Conservation (phyloP, 1,140 invertebrate species). For the Bombus waltoni region DNA sequence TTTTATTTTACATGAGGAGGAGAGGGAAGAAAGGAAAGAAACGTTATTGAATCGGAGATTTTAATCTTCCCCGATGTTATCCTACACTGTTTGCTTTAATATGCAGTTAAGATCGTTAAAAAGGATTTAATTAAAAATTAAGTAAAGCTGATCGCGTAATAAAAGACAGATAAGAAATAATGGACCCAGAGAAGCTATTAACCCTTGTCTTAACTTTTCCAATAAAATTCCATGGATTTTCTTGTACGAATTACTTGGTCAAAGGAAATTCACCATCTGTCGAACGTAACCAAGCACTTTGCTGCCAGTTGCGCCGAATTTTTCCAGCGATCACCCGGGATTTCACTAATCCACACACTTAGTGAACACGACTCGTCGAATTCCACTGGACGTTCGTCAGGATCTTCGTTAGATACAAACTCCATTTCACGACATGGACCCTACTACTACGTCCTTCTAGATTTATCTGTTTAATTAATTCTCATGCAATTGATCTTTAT, state of each 20-base stretch:
- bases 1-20: too few species aligned
- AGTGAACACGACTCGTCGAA: not conserved
- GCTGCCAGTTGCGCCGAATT: not conserved
- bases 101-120: too few species aligned
- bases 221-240: not conserved
- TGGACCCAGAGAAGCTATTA: not conserved
- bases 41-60: too few species aligned
- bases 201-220: not conserved
- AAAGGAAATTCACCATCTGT: not conserved
- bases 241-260: not conserved
- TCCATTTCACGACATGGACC: not conserved
- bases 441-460: not conserved
- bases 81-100: too few species aligned
- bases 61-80: too few species aligned
- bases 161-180: not conserved
- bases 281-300: not conserved
- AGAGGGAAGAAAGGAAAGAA: too few species aligned
- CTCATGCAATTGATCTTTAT: not conserved
- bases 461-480: not conserved
- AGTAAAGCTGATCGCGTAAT: not conserved
- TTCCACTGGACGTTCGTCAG: not conserved
- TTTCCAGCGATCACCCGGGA: not conserved
- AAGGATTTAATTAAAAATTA: not conserved
- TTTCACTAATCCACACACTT: not conserved
- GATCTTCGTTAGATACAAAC: conserved; percentile 5